Conservation (phyloP, 2,113 vertebrate genomes). For the Pollimyrus isidori region DNA sequence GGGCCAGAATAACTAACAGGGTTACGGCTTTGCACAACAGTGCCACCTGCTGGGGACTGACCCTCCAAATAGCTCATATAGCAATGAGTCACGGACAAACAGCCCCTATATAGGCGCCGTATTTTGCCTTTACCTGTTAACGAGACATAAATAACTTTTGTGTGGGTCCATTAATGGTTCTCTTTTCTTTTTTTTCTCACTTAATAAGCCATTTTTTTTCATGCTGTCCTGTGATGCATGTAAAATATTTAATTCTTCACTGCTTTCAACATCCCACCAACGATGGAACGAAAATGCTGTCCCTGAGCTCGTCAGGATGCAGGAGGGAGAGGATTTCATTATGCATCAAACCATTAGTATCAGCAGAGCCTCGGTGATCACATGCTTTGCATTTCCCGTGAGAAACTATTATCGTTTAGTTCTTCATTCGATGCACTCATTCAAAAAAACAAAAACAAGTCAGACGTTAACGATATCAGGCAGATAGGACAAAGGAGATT, state of each 20-base stretch:
- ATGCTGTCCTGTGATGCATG: neutral
- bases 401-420: neutral
- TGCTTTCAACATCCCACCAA: neutral
- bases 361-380: neutral
- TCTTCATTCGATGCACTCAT: neutral
- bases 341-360: neutral
- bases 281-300: neutral
- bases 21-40: neutral
- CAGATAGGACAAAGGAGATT: neutral
- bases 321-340: neutral
- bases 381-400: neutral
- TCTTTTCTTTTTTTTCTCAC: neutral
- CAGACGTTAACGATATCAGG: neutral
- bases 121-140: neutral
- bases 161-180: neutral
- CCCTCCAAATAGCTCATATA: neutral
- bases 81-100: neutral
- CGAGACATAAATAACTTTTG: neutral
- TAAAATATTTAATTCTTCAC: neutral
- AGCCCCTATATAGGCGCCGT: neutral
- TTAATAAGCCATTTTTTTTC: neutral
- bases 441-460: neutral
- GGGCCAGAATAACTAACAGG: neutral
- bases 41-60: neutral
- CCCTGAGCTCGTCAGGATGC: neutral